These are phyloP conservation scores for Agapostemon virescens DNA, from an alignment of 2,888 invertebrate species.

Conservation along the genomic window DNA sequence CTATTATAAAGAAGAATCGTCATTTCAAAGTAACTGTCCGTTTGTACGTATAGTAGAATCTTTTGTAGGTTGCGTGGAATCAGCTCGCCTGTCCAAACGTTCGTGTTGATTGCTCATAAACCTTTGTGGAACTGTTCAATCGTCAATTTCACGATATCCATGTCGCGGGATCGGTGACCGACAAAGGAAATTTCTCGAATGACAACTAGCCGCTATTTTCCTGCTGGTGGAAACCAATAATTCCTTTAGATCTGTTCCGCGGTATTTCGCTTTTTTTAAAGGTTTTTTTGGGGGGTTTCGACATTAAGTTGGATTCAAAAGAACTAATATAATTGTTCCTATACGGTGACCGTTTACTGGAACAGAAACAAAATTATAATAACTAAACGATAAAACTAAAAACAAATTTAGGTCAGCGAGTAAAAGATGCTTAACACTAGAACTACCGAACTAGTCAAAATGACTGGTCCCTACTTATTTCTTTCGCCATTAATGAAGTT, in stretches of 20 bases:
- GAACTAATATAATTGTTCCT: neutral
- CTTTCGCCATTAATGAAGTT: too few species aligned
- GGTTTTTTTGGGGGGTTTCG: neutral
- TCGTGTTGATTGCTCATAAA: neutral
- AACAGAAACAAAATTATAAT: too few species aligned
- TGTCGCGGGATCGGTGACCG: neutral
- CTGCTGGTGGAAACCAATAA: neutral
- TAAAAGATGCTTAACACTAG: too few species aligned
- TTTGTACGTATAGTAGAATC: neutral
- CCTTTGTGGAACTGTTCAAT: neutral
- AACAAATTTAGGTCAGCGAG: too few species aligned
- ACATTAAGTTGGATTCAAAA: neutral
- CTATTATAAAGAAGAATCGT: neutral
- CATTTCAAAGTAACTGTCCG: neutral
- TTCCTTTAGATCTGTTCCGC: neutral
- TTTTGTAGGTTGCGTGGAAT: neutral
- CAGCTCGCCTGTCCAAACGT: too few species aligned
- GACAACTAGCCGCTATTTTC: neutral
- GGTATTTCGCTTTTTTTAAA: neutral
- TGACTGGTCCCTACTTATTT: too few species aligned
- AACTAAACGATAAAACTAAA: too few species aligned
- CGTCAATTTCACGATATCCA: neutral
- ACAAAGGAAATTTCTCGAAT: neutral
- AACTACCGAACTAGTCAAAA: too few species aligned
- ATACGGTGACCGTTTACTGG: too few species aligned